Conservation (phyloP, 2,113 vertebrate species). For the Sinocyclocheilus maitianheensis region DNA sequence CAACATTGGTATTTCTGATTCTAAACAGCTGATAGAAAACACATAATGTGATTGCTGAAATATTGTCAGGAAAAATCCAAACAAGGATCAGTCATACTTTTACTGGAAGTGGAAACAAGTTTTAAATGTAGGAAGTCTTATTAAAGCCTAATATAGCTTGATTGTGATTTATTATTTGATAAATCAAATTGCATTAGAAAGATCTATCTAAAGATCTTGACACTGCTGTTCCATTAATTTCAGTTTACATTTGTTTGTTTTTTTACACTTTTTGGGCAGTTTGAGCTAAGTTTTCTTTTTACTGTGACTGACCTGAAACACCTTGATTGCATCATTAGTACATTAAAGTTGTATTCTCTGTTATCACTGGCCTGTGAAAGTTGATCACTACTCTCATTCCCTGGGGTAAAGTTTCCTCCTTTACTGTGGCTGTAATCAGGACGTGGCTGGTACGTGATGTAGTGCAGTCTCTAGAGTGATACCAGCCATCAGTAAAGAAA, state of each 20-base stretch:
- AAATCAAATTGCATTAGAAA: background rate
- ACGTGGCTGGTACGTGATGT: slow-evolving; percentile 4
- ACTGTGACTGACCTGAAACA: background rate
- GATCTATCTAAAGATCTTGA: background rate
- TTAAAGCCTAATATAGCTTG: background rate
- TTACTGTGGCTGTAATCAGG: slow-evolving; percentile 31
- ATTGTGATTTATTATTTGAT: background rate
- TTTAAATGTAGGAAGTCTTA: background rate
- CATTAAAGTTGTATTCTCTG: slow-evolving; percentile 65
- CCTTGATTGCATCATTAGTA: slow-evolving; percentile 46
- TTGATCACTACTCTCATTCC: slow-evolving; percentile 16
- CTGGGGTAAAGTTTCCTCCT: slow-evolving; percentile 46
- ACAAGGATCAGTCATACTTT: background rate
- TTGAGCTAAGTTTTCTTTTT: background rate
- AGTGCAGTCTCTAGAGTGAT: background rate
- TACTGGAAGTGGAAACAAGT: background rate
- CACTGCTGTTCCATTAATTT: background rate
- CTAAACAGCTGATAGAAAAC: background rate
- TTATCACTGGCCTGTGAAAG: slow-evolving; percentile 39
- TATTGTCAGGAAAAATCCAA: background rate
- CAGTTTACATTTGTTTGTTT: too few relatives aligned
- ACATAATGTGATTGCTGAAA: background rate
- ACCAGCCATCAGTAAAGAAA: background rate
- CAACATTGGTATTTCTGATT: background rate
- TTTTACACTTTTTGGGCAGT: background rate